phyloP scores from a whole-genome alignment of 2,888 invertebrate species.

The Zygothrica quintamaculata region DNA sequence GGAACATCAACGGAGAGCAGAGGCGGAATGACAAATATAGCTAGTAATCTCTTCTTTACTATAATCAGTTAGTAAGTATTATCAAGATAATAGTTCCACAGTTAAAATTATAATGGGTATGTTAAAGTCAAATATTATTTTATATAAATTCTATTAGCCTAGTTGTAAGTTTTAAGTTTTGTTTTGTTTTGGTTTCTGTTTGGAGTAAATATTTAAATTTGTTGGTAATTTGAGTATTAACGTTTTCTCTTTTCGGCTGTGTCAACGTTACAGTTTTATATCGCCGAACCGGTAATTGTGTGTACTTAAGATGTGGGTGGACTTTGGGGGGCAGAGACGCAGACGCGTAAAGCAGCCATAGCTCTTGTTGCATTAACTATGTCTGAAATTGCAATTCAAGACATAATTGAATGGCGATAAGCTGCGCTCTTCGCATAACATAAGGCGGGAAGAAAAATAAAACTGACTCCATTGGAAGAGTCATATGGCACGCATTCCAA shows the following conservation, averaged over 20 bases:
- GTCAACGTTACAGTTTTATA: conserved; percentile 52
- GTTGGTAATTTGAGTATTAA: conserved; percentile 41
- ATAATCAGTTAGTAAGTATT: not conserved
- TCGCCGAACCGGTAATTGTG: conserved; percentile 52
- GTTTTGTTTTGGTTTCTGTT: conserved; percentile 51
- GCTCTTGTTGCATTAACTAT: not conserved
- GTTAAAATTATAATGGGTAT: not conserved
- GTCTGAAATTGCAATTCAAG: conserved; percentile 28
- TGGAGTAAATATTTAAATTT: conserved; percentile 60
- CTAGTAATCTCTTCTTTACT: too few relatives aligned
- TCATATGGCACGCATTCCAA: conserved; percentile 46
- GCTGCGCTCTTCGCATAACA: not conserved
- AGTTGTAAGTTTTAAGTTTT: conserved; percentile 42
- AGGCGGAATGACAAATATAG: too few relatives aligned
- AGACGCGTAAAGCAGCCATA: conserved; percentile 9
- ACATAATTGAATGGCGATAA: conserved; percentile 41
- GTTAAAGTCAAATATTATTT: not conserved
- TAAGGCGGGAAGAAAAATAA: not conserved
- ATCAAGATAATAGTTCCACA: too few relatives aligned
- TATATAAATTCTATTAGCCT: not conserved
- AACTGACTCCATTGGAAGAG: conserved; percentile 11
- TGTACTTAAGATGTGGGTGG: conserved; percentile 24
- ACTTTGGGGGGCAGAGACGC: not conserved
- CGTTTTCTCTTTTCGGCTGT: conserved; percentile 32
- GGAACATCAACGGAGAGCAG: too few relatives aligned